Conservation (phyloP, 2,888 invertebrate genomes). For the Diaprepes abbreviatus region DNA sequence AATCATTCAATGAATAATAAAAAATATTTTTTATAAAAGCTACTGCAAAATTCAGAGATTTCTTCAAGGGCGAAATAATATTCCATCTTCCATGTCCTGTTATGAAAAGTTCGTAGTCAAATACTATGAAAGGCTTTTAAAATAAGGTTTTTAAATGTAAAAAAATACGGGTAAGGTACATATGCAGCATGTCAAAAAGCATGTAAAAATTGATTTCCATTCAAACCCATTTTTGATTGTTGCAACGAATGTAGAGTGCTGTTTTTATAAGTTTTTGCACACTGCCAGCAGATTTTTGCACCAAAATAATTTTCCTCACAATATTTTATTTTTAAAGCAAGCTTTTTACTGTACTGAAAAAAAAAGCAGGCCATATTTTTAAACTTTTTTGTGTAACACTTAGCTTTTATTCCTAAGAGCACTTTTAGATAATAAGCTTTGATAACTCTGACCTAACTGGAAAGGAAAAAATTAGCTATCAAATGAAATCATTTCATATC, state of each 20-base stretch:
- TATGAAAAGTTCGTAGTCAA: no score
- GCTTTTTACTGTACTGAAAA: constrained; percentile 29
- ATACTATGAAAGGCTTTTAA: no score
- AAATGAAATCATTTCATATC: constrained; percentile 31
- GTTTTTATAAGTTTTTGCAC: constrained; percentile 50
- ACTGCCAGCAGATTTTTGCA: constrained; percentile 52
- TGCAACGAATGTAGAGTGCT: constrained; percentile 41
- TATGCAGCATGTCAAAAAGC: constrained; percentile 30
- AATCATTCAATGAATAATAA: no score
- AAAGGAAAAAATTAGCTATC: constrained; percentile 31
- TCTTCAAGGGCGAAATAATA: no score
- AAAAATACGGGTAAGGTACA: background rate
- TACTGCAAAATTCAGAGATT: no score
- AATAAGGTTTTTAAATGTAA: no score
- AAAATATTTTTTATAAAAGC: no score
- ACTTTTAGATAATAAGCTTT: constrained; percentile 50
- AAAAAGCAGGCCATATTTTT: constrained; percentile 27
- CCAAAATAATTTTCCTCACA: constrained; percentile 43
- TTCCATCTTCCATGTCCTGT: no score
- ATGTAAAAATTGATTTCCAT: constrained; percentile 13
- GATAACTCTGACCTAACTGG: constrained; percentile 48
- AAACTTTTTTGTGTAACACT: constrained; percentile 43
- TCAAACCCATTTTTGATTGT: constrained; percentile 22
- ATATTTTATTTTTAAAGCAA: constrained; percentile 45
- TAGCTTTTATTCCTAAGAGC: constrained; percentile 48